A percentile compares a stretch with the other conserved stretches of the same genome.
phyloP scores from a whole-genome alignment of 2,797 vertebrate genomes.

The Lemur catta region DNA sequence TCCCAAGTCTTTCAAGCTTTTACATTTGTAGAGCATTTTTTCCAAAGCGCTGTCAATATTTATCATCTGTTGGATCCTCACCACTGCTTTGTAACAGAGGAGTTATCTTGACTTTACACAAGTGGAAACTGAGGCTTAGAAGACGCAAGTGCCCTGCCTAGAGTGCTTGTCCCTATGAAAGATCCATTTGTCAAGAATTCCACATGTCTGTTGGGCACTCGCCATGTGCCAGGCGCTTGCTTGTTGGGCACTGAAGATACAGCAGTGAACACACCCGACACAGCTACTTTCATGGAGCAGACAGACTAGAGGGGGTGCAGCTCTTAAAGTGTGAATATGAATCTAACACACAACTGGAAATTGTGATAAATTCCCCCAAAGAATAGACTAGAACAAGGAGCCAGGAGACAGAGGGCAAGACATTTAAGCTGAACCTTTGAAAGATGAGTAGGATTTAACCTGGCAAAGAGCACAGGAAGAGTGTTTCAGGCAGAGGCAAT shows the following conservation, averaged over 20 bases:
- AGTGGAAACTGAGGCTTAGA: conserved; percentile 23
- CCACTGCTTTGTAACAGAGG: neutral
- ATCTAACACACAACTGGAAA: conserved; percentile 2
- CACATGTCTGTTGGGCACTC: neutral
- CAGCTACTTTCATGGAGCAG: neutral
- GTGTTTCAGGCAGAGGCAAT: neutral
- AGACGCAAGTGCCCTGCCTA: neutral
- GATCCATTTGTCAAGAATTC: neutral
- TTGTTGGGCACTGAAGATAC: neutral
- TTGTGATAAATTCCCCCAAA: neutral
- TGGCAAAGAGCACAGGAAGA: neutral
- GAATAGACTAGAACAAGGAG: neutral
- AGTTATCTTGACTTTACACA: conserved; percentile 10
- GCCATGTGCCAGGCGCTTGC: neutral
- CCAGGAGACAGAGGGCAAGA: neutral
- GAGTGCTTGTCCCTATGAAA: neutral
- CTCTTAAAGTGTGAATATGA: neutral
- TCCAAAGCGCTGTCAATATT: neutral
- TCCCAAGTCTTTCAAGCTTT: neutral
- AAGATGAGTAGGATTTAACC: neutral
- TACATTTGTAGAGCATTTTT: neutral
- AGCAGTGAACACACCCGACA: neutral
- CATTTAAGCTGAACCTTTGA: neutral
- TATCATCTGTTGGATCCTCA: neutral
- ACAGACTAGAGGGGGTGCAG: neutral